Evolutionary conservation across 2,888 invertebrate species (phyloP).

Genomic region (Drosophila robusta): DNA sequence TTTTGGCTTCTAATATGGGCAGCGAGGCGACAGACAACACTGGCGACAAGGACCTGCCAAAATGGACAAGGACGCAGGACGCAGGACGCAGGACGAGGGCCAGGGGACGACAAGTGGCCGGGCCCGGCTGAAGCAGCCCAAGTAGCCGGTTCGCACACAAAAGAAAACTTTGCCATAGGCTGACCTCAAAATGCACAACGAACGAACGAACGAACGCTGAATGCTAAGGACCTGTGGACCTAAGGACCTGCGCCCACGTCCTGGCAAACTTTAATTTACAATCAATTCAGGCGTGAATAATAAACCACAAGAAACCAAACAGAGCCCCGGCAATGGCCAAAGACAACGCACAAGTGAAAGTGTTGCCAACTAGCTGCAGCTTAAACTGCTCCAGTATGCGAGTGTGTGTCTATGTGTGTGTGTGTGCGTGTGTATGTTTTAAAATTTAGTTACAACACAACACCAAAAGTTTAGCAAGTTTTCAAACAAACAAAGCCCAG

Average conservation of each 20-base stretch:
- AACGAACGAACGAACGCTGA: slow-evolving; percentile 17
- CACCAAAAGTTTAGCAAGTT: slow-evolving; percentile 77
- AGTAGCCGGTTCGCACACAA: slow-evolving; percentile 65
- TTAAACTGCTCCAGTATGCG: slow-evolving; percentile 3
- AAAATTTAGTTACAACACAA: slow-evolving; percentile 79
- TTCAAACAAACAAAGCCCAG: slow-evolving; percentile 63
- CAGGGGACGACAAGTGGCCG: slow-evolving; percentile 23
- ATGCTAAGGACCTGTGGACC: slow-evolving; percentile 41
- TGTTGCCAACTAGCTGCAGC: slow-evolving; percentile 70
- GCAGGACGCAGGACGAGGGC: background rate
- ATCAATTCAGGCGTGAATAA: slow-evolving; percentile 85
- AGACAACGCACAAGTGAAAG: slow-evolving; percentile 78
- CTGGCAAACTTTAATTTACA: slow-evolving; percentile 83
- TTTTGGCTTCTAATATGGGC: slow-evolving; percentile 82
- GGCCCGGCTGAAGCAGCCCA: slow-evolving; percentile 26
- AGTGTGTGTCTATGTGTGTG: slow-evolving; percentile 13
- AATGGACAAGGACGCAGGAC: slow-evolving; percentile 33
- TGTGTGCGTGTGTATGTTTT: slow-evolving; percentile 35
- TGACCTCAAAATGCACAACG: slow-evolving; percentile 82
- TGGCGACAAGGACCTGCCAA: slow-evolving; percentile 60
- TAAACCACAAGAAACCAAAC: slow-evolving; percentile 84
- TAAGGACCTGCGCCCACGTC: slow-evolving; percentile 21
- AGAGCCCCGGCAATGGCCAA: slow-evolving; percentile 46
- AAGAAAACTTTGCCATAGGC: slow-evolving; percentile 78
- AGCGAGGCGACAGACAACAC: slow-evolving; percentile 58